Base-by-base conservation (phyloP, 2,113 vertebrate genomes). In the Tretioscincus oriximinensis region DNA sequence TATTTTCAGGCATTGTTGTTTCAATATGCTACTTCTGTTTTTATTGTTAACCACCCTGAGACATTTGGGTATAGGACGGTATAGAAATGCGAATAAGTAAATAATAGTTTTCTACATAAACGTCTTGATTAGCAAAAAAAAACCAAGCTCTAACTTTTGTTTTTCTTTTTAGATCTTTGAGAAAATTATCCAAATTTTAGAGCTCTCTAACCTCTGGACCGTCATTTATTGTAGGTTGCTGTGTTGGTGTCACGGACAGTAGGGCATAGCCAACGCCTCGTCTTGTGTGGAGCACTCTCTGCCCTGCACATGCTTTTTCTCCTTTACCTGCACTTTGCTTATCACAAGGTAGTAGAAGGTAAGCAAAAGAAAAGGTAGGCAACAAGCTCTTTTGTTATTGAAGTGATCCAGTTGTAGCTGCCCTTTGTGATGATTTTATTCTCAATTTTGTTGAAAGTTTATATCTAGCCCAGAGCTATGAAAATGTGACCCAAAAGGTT, bases 281-380 rank as follows among this genome's bases (percentile, higher is more conserved):
- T 99, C 81, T 93, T 99, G 35, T 99, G 98, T 60, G 97, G 97
- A 69, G 96, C 94, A 0, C 92, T 99, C 73, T 91, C 97, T 2
- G 91, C 95, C 29, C 96, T 99, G 54, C 98, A 99, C 88, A 98
- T 99, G 98, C 96, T 98, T 68, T 99, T 99, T 91, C 95, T 99
- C 87, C 97, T 99, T 45, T 99, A 99, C 90, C 95, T 99, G 90
- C 98, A 99, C 93, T 99, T 99, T 82, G 95, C 97, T 86, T 99
- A 99, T 93, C 98, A 99, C 95, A 96, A 96, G 87, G 97, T 99
- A 29, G 94, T 99, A 4, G 97, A 99, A 95, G 98, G 98, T 99
- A 93, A 95, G 91, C 90, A 76, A 74, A 24, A n/a, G 20, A 0
- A 1, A 77, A 26, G 22, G 10, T 26, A 14, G 21, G 8, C 0